Conservation (phyloP, 2,113 vertebrate genomes). For the Bambusicola thoracicus region DNA sequence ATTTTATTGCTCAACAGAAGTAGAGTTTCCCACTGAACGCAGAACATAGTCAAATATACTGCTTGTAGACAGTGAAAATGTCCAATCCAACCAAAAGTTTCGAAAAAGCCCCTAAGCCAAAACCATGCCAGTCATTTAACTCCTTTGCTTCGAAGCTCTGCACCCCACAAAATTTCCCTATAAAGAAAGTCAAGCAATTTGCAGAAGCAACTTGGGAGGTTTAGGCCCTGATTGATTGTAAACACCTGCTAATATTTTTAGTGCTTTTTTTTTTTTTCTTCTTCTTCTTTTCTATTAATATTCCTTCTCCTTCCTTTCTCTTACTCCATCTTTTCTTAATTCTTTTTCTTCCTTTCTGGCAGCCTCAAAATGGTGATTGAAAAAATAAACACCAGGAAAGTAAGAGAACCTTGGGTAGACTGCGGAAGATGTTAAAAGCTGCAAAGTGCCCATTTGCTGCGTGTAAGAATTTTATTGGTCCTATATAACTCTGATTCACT, state of each 20-base stretch:
- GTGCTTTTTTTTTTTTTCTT: not conserved
- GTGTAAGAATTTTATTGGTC: not conserved
- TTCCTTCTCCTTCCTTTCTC: not conserved
- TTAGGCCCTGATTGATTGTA: not conserved
- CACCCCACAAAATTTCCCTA: not conserved
- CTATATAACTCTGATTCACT: not conserved
- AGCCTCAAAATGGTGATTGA: not conserved
- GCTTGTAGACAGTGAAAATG: not conserved
- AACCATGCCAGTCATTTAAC: not conserved
- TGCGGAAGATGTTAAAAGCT: not conserved
- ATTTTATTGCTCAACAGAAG: not conserved
- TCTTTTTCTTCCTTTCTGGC: not conserved
- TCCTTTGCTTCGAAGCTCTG: not conserved
- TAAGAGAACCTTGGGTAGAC: not conserved
- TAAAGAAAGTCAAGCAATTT: not conserved
- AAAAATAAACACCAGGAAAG: not conserved
- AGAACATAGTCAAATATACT: not conserved
- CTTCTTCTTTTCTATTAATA: not conserved
- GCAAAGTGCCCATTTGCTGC: not conserved
- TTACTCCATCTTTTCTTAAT: not conserved
- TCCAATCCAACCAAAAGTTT: not conserved
- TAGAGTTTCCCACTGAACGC: not conserved
- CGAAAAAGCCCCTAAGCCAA: not conserved
- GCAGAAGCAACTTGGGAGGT: constrained; percentile 17
- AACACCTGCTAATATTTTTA: constrained; percentile 25